A percentile compares a stretch with the other conserved stretches of the same genome.
Evolutionary conservation across 1,140 invertebrate genomes (phyloP).

Genomic region (Drosophila navojoa): DNA sequence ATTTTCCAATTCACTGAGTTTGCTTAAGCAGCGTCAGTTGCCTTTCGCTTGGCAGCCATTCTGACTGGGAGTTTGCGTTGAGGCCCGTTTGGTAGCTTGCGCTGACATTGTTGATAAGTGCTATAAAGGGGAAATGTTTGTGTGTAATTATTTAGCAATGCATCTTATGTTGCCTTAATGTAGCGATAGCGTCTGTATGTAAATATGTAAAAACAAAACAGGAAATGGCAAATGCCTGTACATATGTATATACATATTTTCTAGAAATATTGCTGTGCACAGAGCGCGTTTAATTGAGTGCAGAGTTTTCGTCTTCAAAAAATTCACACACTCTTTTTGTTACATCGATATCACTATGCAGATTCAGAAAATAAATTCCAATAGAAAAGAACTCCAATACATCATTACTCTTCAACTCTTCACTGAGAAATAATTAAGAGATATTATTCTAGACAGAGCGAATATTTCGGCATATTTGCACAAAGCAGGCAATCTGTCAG

Average conservation of each 20-base stretch:
- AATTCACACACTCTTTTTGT: no score
- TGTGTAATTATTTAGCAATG: conserved; percentile 37
- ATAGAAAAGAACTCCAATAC: background rate
- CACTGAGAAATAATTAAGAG: background rate
- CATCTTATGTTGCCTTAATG: conserved; percentile 2
- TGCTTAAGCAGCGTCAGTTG: conserved; percentile 21
- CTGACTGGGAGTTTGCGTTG: background rate
- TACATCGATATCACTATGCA: background rate
- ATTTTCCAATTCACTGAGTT: conserved; percentile 67
- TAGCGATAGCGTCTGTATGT: conserved; percentile 7
- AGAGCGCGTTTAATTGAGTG: background rate
- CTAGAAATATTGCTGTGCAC: background rate
- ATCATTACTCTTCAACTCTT: background rate
- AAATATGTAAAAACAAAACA: conserved; percentile 33
- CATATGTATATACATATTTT: background rate
- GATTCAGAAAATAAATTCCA: background rate
- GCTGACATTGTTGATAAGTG: conserved; percentile 28
- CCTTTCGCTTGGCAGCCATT: background rate
- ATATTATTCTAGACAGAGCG: background rate
- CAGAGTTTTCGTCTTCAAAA: background rate
- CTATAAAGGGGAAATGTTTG: conserved; percentile 4
- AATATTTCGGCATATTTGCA: background rate
- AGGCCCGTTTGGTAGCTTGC: background rate
- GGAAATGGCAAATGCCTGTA: conserved; percentile 20
- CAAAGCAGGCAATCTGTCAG: no score